These are phyloP conservation scores for Austrofundulus limnaeus DNA, from an alignment of 2,113 vertebrate genomes.

Conservation along the genomic window DNA sequence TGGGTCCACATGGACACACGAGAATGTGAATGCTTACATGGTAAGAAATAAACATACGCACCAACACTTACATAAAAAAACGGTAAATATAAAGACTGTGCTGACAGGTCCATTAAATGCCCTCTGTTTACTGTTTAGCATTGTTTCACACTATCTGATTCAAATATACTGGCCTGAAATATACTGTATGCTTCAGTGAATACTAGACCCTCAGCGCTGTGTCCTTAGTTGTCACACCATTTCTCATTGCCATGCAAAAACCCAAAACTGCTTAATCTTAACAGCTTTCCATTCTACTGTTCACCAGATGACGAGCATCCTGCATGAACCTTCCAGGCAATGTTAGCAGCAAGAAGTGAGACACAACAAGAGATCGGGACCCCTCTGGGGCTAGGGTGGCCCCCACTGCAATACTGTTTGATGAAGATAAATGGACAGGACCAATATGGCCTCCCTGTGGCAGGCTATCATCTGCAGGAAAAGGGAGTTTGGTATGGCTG, in stretches of 20 bases:
- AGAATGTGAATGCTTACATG: constrained; percentile 26
- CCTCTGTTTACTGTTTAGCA: constrained; percentile 62
- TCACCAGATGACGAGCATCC: constrained; percentile 61
- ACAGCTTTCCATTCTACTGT: constrained; percentile 54
- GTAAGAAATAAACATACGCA: constrained; percentile 32
- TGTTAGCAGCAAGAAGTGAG: constrained; percentile 53
- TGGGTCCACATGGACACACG: constrained; percentile 42
- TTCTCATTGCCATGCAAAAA: constrained; percentile 61
- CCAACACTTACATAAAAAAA: constrained; percentile 33
- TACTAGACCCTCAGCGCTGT: constrained; percentile 14
- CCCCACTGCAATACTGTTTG: constrained; percentile 58
- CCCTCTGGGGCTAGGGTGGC: constrained; percentile 45
- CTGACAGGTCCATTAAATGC: constrained; percentile 74
- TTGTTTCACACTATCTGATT: constrained; percentile 54
- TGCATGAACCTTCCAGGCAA: constrained; percentile 51
- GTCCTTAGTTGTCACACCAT: constrained; percentile 26
- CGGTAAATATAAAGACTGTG: constrained; percentile 56
- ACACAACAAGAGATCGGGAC: constrained; percentile 34
- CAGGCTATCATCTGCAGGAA: constrained; percentile 67
- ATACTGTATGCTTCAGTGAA: constrained; percentile 57
- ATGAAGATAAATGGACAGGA: constrained; percentile 83
- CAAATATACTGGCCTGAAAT: constrained; percentile 56
- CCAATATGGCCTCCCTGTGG: constrained; percentile 67
- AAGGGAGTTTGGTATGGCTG: constrained; percentile 27
- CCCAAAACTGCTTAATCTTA: constrained; percentile 47